phyloP scores from a whole-genome alignment of 2,113 vertebrate species.

The Petrocephalus microphthalmus region DNA sequence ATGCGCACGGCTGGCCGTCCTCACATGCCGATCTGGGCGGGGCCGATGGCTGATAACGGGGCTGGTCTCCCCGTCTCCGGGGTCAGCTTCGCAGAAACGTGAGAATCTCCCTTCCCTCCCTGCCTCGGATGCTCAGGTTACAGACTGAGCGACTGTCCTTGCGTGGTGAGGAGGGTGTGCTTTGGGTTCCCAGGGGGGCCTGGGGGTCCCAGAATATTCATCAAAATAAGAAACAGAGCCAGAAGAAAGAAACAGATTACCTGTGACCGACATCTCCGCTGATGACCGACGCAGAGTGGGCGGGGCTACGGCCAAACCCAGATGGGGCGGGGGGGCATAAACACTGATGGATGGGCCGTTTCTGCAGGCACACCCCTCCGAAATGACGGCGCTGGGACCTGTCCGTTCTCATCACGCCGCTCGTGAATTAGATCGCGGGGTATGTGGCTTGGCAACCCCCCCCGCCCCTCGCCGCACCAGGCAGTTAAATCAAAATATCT shows the following conservation, averaged over 20 bases:
- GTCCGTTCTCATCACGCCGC: not conserved
- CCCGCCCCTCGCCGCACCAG: not conserved
- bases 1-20: not conserved
- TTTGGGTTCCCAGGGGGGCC: not conserved
- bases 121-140: not conserved
- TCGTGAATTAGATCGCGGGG: not conserved
- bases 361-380: not conserved
- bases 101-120: not conserved
- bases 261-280: not conserved
- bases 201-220: not conserved
- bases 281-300: not conserved
- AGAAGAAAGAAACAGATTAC: no score
- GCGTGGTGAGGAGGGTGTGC: no score
- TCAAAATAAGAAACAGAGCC: not conserved
- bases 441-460: not conserved
- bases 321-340: not conserved
- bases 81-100: not conserved
- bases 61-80: no score
- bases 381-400: not conserved
- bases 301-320: not conserved
- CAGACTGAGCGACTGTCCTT: not conserved
- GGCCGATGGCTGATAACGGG: no score
- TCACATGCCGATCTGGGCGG: no score
- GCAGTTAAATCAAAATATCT: constrained; percentile 13
- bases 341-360: not conserved